Evolutionary conservation across 2,113 vertebrate genomes (phyloP), one percentile per base, ranked within the genome.

Genomic region (Kryptolebias marmoratus): DNA sequence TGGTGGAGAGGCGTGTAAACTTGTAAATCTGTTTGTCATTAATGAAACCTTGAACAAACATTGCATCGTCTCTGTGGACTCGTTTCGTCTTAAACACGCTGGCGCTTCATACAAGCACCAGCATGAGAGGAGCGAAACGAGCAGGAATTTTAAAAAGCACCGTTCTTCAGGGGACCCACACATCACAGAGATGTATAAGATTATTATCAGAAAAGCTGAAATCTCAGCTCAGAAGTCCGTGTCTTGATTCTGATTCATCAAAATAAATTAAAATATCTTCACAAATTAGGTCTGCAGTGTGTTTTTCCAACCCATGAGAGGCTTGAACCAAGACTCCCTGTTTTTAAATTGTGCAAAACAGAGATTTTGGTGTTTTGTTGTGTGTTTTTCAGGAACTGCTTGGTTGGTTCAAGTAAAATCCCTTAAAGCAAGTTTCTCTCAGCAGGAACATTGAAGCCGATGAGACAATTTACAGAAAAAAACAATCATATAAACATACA

Each of bases 31-130:
- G 68, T 75, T 80, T 73, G 49, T 80, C 76, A 77, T 82, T 80
- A 75, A 75, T 79, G 53, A 80, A 67, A 59, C 32, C 32, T 54
- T 80, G 44, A 78, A 75, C 73, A 84, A 78, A 82, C 79, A 78
- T 47, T 67, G 63, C 47, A 62, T 16, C 71, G 69, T 75, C 85
- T 74, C 81, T 74, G 71, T 27, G 71, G 82, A 82, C 68, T 52
- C 4, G 56, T 71, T 71, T 68, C 6, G 65, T 28, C 39, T 14
- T 50, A 65, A 79, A 69, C 53, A 70, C 73, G 56, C 64, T 68
- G 48, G 67, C 82, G 67, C 82, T 84, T 75, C 2, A 79, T 30
- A 64, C 73, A 82, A 42, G 22, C 50, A 3, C 36, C 62, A 65
- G 56, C 55, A 71, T 69, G 53, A 73, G 56, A 81, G 56, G 31